Percentiles rank a stretch among this genome's conserved stretches.
These are phyloP conservation scores for Fabriciana adippe DNA, from an alignment of 2,888 invertebrate species.

Conservation along the genomic window DNA sequence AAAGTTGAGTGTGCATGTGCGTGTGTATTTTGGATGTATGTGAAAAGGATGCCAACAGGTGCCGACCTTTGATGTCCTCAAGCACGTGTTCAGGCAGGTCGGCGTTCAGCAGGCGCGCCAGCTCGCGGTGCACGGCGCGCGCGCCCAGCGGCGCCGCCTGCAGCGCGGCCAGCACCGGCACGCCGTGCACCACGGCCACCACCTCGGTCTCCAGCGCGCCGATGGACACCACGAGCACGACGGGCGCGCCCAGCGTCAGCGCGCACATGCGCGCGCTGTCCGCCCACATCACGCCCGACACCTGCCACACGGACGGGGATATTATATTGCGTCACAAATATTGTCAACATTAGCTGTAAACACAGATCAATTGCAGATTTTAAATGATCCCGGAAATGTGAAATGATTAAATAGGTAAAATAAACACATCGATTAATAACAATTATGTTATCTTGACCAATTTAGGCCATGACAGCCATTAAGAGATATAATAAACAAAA, in stretches of 20 bases:
- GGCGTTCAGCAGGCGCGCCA: slow-evolving; percentile 69
- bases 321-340: no score
- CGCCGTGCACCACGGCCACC: slow-evolving; percentile 88
- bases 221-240: slow-evolving; percentile 92
- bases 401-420: no score
- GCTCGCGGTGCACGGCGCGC: slow-evolving; percentile 86
- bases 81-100: slow-evolving; percentile 81
- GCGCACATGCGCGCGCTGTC: slow-evolving; percentile 93
- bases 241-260: slow-evolving; percentile 88
- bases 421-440: no score
- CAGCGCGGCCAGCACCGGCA: slow-evolving; percentile 92
- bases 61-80: slow-evolving; percentile 88
- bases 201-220: slow-evolving; percentile 92
- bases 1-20: no score
- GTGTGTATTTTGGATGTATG: no score
- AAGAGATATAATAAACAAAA: no score
- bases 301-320: slow-evolving; percentile 60
- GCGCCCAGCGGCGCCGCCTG: slow-evolving; percentile 91
- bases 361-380: no score
- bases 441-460: no score
- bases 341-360: no score
- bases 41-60: no score
- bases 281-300: slow-evolving; percentile 89
- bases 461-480: no score
- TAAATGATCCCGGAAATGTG: no score